Evolutionary conservation across 2,113 vertebrate species (phyloP).

Genomic region (Hucho hucho): DNA sequence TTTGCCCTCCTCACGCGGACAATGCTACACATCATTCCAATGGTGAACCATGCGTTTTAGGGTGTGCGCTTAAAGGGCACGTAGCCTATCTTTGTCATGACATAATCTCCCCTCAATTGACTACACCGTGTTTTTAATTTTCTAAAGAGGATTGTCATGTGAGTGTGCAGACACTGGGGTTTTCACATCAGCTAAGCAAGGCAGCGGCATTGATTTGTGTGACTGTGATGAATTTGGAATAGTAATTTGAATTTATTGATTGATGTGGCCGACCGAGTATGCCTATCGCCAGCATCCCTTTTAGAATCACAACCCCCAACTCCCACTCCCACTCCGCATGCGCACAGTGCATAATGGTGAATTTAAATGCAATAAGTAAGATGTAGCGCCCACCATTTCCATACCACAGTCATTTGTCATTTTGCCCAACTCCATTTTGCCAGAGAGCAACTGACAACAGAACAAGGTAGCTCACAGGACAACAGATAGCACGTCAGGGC

Average conservation of each 20-base stretch:
- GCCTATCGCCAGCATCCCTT: slow-evolving; percentile 61
- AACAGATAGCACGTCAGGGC: no score
- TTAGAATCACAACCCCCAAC: slow-evolving; percentile 54
- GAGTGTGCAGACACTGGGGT: slow-evolving; percentile 70
- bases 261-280: slow-evolving; percentile 77
- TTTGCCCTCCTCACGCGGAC: not conserved
- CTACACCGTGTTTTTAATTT: slow-evolving; percentile 50
- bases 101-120: not conserved
- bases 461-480: slow-evolving; percentile 15
- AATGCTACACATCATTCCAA: no score
- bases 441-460: slow-evolving; percentile 7
- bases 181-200: slow-evolving; percentile 85
- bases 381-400: slow-evolving; percentile 66
- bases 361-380: slow-evolving; percentile 74
- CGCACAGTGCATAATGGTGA: slow-evolving; percentile 72
- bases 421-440: slow-evolving; percentile 39
- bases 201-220: slow-evolving; percentile 82
- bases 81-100: no score
- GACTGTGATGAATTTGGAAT: slow-evolving; percentile 90
- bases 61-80: not conserved
- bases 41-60: no score
- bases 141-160: slow-evolving; percentile 47
- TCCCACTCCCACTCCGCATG: slow-evolving; percentile 65
- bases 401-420: slow-evolving; percentile 71
- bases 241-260: slow-evolving; percentile 92